phyloP scores from a whole-genome alignment of 2,888 invertebrate genomes.

The Cerastoderma edule region DNA sequence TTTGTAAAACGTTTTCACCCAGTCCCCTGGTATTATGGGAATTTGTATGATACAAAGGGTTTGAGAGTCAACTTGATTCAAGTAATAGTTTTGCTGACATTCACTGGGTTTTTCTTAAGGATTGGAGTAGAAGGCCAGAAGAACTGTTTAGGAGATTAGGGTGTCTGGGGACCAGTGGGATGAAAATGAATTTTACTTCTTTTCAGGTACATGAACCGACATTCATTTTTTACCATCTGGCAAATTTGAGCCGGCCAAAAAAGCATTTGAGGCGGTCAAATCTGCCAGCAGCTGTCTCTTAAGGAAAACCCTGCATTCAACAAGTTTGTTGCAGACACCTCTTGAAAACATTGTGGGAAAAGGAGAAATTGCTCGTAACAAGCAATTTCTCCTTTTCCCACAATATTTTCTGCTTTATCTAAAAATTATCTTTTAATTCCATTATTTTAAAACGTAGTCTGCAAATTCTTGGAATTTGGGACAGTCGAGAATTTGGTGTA shows the following conservation, averaged over 20 bases:
- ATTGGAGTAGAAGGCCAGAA: no score
- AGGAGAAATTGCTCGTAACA: background rate
- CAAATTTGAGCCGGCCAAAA: background rate
- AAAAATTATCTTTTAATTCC: background rate
- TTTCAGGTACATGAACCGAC: background rate
- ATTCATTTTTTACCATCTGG: background rate
- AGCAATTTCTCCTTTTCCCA: slow-evolving; percentile 17
- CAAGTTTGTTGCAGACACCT: no score
- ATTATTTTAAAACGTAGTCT: background rate
- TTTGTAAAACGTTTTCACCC: no score
- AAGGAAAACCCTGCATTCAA: background rate
- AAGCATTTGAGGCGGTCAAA: background rate
- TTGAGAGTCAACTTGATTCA: no score
- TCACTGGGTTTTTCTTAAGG: no score
- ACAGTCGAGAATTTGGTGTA: no score
- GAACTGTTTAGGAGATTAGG: no score
- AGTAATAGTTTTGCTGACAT: no score
- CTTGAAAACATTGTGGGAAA: slow-evolving; percentile 6
- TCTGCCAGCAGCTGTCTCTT: background rate
- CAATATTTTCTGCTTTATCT: background rate
- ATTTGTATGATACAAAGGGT: no score
- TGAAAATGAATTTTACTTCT: background rate
- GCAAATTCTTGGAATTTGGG: background rate
- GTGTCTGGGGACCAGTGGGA: background rate
- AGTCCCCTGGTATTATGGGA: no score